phyloP scores from a whole-genome alignment of 2,797 vertebrate species.

The Aselliscus stoliczkanus region DNA sequence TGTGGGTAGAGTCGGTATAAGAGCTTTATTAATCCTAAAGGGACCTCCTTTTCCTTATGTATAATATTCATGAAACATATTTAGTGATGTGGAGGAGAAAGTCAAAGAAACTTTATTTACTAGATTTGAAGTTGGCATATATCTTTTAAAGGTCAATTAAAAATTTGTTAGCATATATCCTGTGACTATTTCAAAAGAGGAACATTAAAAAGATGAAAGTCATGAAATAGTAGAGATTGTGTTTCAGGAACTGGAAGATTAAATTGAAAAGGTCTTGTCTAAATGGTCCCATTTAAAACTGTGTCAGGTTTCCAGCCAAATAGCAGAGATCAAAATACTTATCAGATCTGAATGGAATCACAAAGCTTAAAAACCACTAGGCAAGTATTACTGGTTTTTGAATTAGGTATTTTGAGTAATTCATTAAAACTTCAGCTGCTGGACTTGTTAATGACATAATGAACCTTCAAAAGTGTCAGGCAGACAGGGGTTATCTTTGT shows the following conservation, averaged over 20 bases:
- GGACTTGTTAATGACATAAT: constrained; percentile 15
- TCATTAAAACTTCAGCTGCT: constrained; percentile 18
- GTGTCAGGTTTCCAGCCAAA: neutral
- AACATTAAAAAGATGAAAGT: neutral
- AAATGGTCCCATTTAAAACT: constrained; percentile 22
- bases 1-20: neutral
- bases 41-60: neutral
- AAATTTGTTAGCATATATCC: neutral
- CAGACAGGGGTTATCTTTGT: neutral
- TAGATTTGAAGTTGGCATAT: neutral
- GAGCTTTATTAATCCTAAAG: neutral
- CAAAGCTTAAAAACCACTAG: neutral
- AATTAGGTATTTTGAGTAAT: neutral
- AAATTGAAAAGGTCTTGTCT: neutral
- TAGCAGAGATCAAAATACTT: constrained; percentile 20
- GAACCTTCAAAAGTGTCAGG: neutral
- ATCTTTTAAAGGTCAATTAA: constrained; percentile 13
- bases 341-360: constrained; percentile 3
- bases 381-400: neutral
- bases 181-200: neutral
- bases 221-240: neutral
- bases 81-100: neutral
- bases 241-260: constrained; percentile 14
- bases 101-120: neutral
- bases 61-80: neutral